These are phyloP conservation scores for Xenopus petersii DNA, from an alignment of 2,797 vertebrate species.

Conservation along the genomic window DNA sequence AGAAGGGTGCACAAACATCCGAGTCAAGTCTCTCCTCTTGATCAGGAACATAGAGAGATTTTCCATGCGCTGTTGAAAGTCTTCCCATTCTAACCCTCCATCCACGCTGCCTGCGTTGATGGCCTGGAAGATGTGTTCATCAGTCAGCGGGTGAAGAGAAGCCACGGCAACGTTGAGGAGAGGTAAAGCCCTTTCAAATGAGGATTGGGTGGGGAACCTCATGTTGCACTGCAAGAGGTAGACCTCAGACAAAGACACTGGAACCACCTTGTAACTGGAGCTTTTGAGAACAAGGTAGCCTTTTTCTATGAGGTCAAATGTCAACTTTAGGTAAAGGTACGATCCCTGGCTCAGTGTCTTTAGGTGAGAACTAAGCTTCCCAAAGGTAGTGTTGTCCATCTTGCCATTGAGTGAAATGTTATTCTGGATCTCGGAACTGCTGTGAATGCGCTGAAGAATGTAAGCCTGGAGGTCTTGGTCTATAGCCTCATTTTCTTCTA, in stretches of 20 bases:
- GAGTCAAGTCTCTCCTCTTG: slow-evolving; percentile 91
- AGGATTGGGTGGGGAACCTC: slow-evolving; percentile 97
- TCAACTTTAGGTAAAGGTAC: slow-evolving; percentile 95
- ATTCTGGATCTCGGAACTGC: slow-evolving; percentile 97
- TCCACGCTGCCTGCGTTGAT: slow-evolving; percentile 89
- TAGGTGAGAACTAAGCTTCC: slow-evolving; percentile 94
- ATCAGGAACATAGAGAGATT: slow-evolving; percentile 97
- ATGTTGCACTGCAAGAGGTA: slow-evolving; percentile 98
- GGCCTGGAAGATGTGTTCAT: slow-evolving; percentile 96
- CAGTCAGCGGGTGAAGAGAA: slow-evolving; percentile 93
- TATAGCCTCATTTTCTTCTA: slow-evolving; percentile 96
- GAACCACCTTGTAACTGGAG: slow-evolving; percentile 98
- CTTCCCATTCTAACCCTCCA: slow-evolving; percentile 94
- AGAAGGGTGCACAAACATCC: slow-evolving; percentile 97
- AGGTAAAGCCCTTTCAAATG: slow-evolving; percentile 93
- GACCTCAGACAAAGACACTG: slow-evolving; percentile 92
- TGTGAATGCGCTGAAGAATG: slow-evolving; percentile 95
- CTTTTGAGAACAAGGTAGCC: slow-evolving; percentile 97
- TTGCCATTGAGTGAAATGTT: slow-evolving; percentile 98
- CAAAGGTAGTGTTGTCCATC: slow-evolving; percentile 97
- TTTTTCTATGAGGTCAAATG: slow-evolving; percentile 98
- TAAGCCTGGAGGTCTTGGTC: slow-evolving; percentile 98
- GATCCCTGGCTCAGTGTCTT: slow-evolving; percentile 96
- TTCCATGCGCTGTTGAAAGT: slow-evolving; percentile 94
- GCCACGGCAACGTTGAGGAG: slow-evolving; percentile 96